Base-by-base conservation (phyloP, 2,113 vertebrate genomes). In the Myrmecobius fasciatus region DNA sequence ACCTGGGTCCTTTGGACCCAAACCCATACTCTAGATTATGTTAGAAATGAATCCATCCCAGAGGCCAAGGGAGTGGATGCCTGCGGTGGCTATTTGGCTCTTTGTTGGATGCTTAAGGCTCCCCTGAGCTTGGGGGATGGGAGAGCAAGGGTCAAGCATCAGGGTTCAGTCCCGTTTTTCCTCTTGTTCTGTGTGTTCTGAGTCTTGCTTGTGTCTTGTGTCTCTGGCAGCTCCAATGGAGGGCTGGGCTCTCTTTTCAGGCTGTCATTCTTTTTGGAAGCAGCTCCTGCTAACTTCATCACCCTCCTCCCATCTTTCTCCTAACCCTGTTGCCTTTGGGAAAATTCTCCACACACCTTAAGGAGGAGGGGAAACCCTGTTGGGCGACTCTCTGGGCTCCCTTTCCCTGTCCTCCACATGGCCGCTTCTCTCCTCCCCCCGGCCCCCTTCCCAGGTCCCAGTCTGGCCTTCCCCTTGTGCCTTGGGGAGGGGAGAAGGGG, bases 261-360 rank as follows among this genome's bases (percentile, higher is more conserved):
- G 49, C 25, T 46, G 92, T 90, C 98, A 97, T 98, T 99, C 43
- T 56, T 83, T 83, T 98, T 98, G 98, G 98, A 98, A 98, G 98
- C 98, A 98, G 98, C 75, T 26, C 90, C 92, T 67, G 88, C 56
- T 91, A 83, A 22, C 11, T 52, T 94, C 54, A n/a, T 90, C 31
- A 60, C 7, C 56, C 54, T n/a, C 52, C 53, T 52, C 53, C 67
- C 3, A 9, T 67, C 53, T 43, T 83, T 83, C 67, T 24, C 20
- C 20, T n/a, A 83, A 83, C 6, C 67, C 67, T 8, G 5, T 83
- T 83, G n/a, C 20, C 67, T 43, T 53, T 83, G 67, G 20, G n/a
- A 24, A 24, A 83, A 83, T 83, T 83, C 67, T n/a, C 28, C 12
- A 22, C 36, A 43, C 48, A 28, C 93, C 9, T 97, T 97, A 96